Evolutionary conservation across 2,888 invertebrate genomes (phyloP).

Genomic region (Drosophila merina): DNA sequence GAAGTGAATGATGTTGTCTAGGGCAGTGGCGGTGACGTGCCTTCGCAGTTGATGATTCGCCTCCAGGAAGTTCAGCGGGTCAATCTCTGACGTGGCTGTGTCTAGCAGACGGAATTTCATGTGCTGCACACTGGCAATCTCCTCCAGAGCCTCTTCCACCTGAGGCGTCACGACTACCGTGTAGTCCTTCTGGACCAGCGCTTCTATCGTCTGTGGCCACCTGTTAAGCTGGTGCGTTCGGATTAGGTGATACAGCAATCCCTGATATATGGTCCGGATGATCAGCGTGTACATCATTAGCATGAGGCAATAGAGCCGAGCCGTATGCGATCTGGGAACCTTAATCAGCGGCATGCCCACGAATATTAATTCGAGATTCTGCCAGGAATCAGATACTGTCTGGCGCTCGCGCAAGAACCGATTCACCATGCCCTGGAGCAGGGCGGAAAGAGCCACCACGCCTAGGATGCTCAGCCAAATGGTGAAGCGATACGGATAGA

Average conservation of each 20-base stretch:
- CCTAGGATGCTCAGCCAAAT: constrained; percentile 56
- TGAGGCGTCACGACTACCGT: constrained; percentile 42
- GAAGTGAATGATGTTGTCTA: constrained; percentile 48
- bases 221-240: constrained; percentile 55
- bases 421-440: constrained; percentile 43
- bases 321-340: constrained; percentile 35
- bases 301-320: constrained; percentile 50
- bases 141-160: constrained; percentile 36
- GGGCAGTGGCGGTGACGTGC: constrained; percentile 36
- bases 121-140: constrained; percentile 44
- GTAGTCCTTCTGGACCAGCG: constrained; percentile 51
- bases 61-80: constrained; percentile 35
- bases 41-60: constrained; percentile 7
- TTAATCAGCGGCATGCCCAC: constrained; percentile 59
- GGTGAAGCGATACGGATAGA: constrained; percentile 56
- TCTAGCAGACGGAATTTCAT: constrained; percentile 39
- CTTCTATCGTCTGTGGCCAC: constrained; percentile 55
- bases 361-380: constrained; percentile 52
- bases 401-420: constrained; percentile 23
- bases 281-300: constrained; percentile 63
- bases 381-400: constrained; percentile 9
- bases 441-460: constrained; percentile 32
- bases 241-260: constrained; percentile 70
- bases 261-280: constrained; percentile 76
- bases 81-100: not conserved